phyloP scores from a whole-genome alignment of 2,888 invertebrate species.

The Idaea aversata region DNA sequence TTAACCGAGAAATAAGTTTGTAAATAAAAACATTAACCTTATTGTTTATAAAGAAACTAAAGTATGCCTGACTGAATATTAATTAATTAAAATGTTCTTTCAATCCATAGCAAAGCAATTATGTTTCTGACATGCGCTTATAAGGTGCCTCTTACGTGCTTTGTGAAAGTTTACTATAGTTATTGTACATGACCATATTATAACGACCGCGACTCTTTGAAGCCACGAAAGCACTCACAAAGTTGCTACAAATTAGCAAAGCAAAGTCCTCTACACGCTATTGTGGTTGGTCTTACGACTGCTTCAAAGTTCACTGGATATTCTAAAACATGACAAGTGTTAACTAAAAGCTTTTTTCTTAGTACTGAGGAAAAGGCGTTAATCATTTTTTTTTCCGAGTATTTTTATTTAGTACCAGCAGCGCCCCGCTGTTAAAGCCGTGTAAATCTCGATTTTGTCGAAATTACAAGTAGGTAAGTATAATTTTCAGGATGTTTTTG shows the following conservation, averaged over 20 bases:
- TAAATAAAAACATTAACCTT: too few species aligned
- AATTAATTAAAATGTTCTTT: not conserved
- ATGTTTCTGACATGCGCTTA: not conserved
- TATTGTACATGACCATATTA: constrained; percentile 43
- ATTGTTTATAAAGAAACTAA: not conserved
- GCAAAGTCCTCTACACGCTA: constrained; percentile 15
- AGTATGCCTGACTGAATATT: not conserved
- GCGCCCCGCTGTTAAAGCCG: too few species aligned
- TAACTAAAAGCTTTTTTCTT: not conserved
- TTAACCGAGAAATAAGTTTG: too few species aligned
- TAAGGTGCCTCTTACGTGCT: not conserved
- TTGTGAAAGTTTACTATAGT: not conserved
- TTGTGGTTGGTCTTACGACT: not conserved
- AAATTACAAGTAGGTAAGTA: too few species aligned
- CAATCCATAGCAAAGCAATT: not conserved
- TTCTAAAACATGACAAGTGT: not conserved
- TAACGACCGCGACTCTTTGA: constrained; percentile 48
- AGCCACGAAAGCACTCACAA: constrained; percentile 27
- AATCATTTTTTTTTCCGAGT: too few species aligned
- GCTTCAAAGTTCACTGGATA: not conserved
- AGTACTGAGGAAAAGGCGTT: too few species aligned
- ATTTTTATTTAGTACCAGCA: too few species aligned
- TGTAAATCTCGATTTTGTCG: too few species aligned
- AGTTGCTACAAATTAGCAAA: constrained; percentile 33
- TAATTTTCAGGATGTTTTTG: too few species aligned